Conservation (phyloP, 2,888 invertebrate species). For the Thumatha senex region DNA sequence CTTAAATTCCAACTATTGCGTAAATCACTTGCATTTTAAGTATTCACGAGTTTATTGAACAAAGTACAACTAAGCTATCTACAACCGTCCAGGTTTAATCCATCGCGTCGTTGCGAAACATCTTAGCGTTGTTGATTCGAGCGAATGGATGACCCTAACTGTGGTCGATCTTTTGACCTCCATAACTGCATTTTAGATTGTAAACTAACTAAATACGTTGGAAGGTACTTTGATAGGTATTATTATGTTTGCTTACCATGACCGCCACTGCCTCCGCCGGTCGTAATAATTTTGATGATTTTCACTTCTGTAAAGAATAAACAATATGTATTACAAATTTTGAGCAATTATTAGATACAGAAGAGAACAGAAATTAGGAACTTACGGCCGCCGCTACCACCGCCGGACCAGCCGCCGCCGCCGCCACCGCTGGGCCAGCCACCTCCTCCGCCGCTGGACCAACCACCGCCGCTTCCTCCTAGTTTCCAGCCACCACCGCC, state of each 20-base stretch:
- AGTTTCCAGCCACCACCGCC: conserved; percentile 41
- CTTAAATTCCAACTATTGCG: conserved; percentile 21
- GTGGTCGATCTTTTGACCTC: conserved; percentile 45
- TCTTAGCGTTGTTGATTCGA: conserved; percentile 35
- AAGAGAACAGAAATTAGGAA: not conserved
- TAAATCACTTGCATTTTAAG: conserved; percentile 12
- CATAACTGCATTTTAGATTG: not conserved
- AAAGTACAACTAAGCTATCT: conserved; percentile 13
- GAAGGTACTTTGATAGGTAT: not conserved
- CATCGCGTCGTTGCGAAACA: conserved; percentile 38
- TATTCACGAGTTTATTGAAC: conserved; percentile 15
- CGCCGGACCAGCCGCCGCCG: conserved; percentile 31
- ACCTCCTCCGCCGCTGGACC: conserved; percentile 48
- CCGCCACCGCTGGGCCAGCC: conserved; percentile 31
- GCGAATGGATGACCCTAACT: conserved; percentile 53
- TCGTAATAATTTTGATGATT: conserved; percentile 35
- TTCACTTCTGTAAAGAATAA: conserved; percentile 33
- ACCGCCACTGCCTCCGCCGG: conserved; percentile 47
- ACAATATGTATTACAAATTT: not conserved
- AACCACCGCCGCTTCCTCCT: conserved; percentile 39
- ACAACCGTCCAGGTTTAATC: conserved; percentile 22
- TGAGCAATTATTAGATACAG: not conserved
- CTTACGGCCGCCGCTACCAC: conserved; percentile 22
- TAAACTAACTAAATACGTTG: not conserved
- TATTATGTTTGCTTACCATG: conserved; percentile 37